Base-by-base conservation (phyloP, 2,888 invertebrate genomes). In the Synanthedon tipuliformis region DNA sequence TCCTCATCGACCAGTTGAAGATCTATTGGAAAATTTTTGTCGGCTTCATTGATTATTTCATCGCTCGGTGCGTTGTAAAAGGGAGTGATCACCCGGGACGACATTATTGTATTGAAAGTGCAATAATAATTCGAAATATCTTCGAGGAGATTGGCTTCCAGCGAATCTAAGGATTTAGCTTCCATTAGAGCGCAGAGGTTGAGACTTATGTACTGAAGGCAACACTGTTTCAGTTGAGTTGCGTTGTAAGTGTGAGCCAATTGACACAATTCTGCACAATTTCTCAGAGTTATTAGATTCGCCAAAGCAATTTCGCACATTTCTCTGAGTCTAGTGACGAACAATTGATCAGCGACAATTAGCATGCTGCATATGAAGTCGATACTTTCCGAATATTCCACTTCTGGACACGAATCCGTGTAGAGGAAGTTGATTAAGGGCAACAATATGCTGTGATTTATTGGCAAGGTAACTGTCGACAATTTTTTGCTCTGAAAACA, bases 201-300 rank as follows among this genome's bases (percentile, higher is more conserved):
- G 51, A 93, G 83, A 4, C 90, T 90, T 55, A 96, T 92, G 66
- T 92, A 96, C 65, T 94, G 92, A 89, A 94, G 90, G 71, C 93
- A 93, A 56, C 90, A 91, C 12, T 81, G 79, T 75, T 93, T 93
- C 12, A 96, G 81, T 59, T 94, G 90, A 0, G 79, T 70, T 4
- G 95, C 94, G 69, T 95, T 94, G 78, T 94, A 95, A 10, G 91
- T 89, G 58, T 89, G 88, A 0, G 95, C 91, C 65, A 96, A 91
- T 64, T 94, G 92, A 54, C 95, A 81, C 55, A 96, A 83, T 63
- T 95, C 93, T 0, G 91, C 88, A 54, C 92, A 93, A 77, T 95
- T 96, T 67, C 92, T 92, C 54, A 95, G 78, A 1, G 91, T 92
- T 3, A 96, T 81, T 54, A 92, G 78, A 55, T 89, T 89, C 0